Base-by-base conservation (phyloP, 2,888 invertebrate genomes). In the Temnothorax unifasciatus region DNA sequence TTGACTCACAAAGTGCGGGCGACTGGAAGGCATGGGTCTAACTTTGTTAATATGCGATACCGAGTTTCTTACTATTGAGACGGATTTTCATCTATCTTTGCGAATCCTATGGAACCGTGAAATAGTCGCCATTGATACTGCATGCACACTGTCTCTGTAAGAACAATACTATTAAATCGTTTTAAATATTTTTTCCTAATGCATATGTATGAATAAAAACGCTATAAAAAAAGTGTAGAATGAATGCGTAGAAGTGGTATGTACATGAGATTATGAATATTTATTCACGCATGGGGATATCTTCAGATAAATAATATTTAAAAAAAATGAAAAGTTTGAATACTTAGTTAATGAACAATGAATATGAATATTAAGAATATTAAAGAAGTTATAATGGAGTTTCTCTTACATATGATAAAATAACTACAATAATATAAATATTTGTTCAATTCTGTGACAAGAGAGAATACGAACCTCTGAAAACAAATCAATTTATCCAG, bases 31-130 rank as follows among this genome's bases (percentile, higher is more conserved):
- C 25, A 50, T 15, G 38, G 15, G 64, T 29, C 44, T 13, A 13
- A 5, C 21, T 44, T 57, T 11, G 11, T 69, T 69, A 21, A 44
- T 21, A 59, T 34, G 34, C 8, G 18, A 74, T 61, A 69, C 15
- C 52, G 59, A 63, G 8, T n/a, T 52, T 41, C 41, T 9, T 41
- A 66, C 50, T 21, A 57, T 38, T 50, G 61, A 54, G 61, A 54
- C 9, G 34, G 85, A 75, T 77, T 85, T 87, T 77, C 83, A 86
- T 85, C 86, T 85, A 86, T 73, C 83, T 54, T 87, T 21, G 21
- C 74, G 85, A 88, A 85, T 84, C 5, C 68, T 85, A 38, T 8
- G 52, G 54, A 88, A 87, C 83, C 88, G 82, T 75, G 83, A 85
- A 88, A 85, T 74, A 85, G 74, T 57, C 61, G 54, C 66, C 50